A percentile compares a stretch with the other conserved stretches of the same genome.
These are phyloP conservation scores for Strongylocentrotus purpuratus DNA, from an alignment of 35 echinoderm and acorn worm species.

Conservation along the genomic window DNA sequence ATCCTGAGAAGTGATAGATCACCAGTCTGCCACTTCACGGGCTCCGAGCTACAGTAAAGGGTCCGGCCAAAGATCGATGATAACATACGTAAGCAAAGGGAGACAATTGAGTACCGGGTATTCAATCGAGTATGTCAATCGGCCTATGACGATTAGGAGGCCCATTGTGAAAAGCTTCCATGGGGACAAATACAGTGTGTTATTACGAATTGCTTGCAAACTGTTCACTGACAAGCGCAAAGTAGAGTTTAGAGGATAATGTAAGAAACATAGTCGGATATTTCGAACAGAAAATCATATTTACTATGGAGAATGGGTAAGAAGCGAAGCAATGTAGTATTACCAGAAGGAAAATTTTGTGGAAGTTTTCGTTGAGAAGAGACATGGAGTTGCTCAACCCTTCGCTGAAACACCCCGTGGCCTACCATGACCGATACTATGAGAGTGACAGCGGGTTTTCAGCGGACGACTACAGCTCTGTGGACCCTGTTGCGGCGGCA, in stretches of 20 bases:
- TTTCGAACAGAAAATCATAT: neutral
- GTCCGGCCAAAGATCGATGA: slow-evolving; percentile 26
- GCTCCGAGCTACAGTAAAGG: neutral
- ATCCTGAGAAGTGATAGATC: neutral
- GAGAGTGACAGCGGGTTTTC: slow-evolving; percentile 42
- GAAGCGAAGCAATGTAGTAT: neutral
- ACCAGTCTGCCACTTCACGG: neutral
- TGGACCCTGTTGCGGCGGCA: neutral
- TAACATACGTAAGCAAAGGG: neutral
- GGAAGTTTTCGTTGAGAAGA: neutral
- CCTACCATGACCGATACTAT: neutral
- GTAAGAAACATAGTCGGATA: neutral
- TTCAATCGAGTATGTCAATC: slow-evolving; percentile 28
- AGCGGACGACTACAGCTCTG: slow-evolving; percentile 21
- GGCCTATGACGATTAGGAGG: neutral
- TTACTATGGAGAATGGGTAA: neutral
- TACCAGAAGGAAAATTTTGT: neutral
- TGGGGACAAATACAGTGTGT: slow-evolving; percentile 8
- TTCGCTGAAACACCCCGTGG: neutral
- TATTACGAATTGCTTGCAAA: neutral
- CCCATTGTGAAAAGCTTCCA: slow-evolving; percentile 24
- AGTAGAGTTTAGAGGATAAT: neutral
- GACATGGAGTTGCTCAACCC: slow-evolving; percentile 19
- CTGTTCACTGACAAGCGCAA: neutral
- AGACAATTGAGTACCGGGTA: neutral